These are phyloP conservation scores for Platycnemis pennipes DNA, from an alignment of 2,888 invertebrate species.

Conservation along the genomic window DNA sequence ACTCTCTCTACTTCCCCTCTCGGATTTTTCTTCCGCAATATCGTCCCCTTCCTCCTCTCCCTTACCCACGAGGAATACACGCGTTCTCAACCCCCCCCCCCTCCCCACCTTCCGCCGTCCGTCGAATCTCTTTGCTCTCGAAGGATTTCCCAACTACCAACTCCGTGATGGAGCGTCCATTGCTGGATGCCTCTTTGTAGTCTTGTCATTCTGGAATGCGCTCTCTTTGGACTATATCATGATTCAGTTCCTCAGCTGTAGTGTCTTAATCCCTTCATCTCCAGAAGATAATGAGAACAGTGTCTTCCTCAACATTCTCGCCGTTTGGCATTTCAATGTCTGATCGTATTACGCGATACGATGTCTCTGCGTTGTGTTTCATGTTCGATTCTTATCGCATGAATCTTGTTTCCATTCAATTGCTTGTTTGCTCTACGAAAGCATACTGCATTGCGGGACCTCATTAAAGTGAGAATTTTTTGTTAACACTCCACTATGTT, in stretches of 20 bases:
- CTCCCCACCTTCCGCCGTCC: background rate
- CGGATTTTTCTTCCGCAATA: background rate
- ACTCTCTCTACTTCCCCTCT: background rate
- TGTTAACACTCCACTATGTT: too few relatives aligned
- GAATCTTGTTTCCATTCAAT: background rate
- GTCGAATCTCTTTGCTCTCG: background rate
- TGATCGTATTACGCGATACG: background rate
- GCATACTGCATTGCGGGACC: background rate
- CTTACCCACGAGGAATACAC: background rate
- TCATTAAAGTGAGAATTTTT: background rate
- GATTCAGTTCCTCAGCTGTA: background rate
- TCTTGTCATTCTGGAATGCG: conserved; percentile 10
- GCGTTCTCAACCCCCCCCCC: background rate
- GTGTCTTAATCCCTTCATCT: background rate
- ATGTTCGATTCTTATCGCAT: background rate
- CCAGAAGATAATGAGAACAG: background rate
- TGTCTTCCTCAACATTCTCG: background rate
- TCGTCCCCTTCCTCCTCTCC: background rate
- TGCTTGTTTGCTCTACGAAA: background rate
- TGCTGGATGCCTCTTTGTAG: background rate
- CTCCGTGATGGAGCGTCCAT: conserved; percentile 38
- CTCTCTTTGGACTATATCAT: background rate
- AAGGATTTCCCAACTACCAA: conserved; percentile 3
- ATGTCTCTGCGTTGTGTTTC: background rate
- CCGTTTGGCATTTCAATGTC: background rate